phyloP scores from a whole-genome alignment of 1,140 invertebrate species.

The Batillaria attramentaria region DNA sequence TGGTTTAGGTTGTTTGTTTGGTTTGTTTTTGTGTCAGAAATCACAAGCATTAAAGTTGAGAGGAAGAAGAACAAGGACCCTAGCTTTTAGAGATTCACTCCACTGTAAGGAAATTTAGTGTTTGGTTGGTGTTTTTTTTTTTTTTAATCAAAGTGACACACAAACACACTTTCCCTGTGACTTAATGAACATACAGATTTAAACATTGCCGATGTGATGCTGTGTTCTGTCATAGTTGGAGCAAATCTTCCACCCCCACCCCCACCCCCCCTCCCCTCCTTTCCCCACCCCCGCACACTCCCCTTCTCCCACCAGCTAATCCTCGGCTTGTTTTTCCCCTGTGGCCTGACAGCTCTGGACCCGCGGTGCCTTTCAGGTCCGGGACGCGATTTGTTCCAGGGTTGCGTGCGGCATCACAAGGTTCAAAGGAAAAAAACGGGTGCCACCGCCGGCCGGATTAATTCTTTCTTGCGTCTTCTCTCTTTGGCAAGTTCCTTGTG shows the following conservation, averaged over 20 bases:
- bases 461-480: not conserved
- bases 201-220: not conserved
- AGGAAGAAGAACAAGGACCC: too few species aligned
- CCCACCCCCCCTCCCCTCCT: too few species aligned
- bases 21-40: too few species aligned
- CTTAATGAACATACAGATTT: not conserved
- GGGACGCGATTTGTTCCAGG: not conserved
- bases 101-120: too few species aligned
- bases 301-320: not conserved
- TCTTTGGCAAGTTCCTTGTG: too few species aligned
- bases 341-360: not conserved
- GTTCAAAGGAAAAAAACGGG: slow-evolving; percentile 9
- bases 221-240: too few species aligned
- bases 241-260: not conserved
- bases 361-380: not conserved
- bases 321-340: not conserved
- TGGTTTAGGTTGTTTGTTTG: too few species aligned
- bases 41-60: too few species aligned
- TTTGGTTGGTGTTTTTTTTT: too few species aligned
- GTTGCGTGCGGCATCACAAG: not conserved
- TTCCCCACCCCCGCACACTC: not conserved
- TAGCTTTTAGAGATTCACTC: too few species aligned
- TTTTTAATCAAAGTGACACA: too few species aligned
- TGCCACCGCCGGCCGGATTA: not conserved
- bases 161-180: not conserved